Evolutionary conservation across 2,797 vertebrate species (phyloP), one percentile per base, ranked within the genome.

Genomic region (Natrix natrix): DNA sequence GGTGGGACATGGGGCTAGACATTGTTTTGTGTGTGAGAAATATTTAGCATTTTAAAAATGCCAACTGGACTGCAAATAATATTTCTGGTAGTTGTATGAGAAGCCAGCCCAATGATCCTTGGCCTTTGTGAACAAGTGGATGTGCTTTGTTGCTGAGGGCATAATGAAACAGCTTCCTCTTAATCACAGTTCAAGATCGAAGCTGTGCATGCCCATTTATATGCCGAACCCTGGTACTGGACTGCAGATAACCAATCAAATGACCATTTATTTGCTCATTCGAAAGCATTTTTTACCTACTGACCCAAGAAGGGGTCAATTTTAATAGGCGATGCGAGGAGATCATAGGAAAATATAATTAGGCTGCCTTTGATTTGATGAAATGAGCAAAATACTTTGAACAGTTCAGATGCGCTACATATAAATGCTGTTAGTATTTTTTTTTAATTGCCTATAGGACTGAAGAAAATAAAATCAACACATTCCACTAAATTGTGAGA

Each of bases 21-120:
- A 74, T 88, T 96, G 55, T 14, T 59, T 60, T 94, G 37, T 59
- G 74, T 93, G 48, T 6, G 48, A 95, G 86, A 91, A 92, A 57
- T 0, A 0, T 60, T 8, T 24, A 93, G 37, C 5, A 93, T 87
- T 22, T 93, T 93, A 83, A 92, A n/a, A 48, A 60, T 90, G 26
- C 92, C n/a, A 87, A 59, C 32, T 69, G 32, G 28, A 54, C 10
- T 87, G 17, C 26, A 88, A 87, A 66, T 56, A 52, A 69, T 59
- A 28, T 78, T 57, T 63, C 59, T n/a, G 13, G 17, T 69, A 88
- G 37, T 37, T 20, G 3, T 59, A 90, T 26, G 54, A 52, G 57
- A 90, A 48, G 43, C 10, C n/a, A 55, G 54, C 20, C 20, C 78
- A 88, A 93, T 57, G 43, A 90, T 55, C 61, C n/a, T 28, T 74